Evolutionary conservation across 2,888 invertebrate species (phyloP).

Genomic region (Trichopria drosophilae): DNA sequence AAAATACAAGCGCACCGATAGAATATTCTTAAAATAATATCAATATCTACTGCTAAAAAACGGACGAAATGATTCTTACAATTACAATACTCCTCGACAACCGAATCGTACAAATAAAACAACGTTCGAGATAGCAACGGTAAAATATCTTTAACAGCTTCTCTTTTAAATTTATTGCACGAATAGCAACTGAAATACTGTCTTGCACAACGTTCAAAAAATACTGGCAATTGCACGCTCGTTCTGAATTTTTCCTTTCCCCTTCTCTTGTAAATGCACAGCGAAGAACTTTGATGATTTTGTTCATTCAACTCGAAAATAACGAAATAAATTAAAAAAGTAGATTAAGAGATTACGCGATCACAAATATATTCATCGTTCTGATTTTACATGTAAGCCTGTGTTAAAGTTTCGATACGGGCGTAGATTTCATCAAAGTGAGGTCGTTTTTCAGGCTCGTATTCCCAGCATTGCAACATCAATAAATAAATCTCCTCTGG

Average conservation of each 20-base stretch:
- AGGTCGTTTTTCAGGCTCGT: constrained; percentile 86
- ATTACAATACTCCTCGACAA: constrained; percentile 30
- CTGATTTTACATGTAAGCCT: constrained; percentile 46
- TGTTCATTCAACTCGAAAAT: too few relatives aligned
- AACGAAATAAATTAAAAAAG: too few relatives aligned
- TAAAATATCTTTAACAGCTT: constrained; percentile 19
- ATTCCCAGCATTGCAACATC: constrained; percentile 93
- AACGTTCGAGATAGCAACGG: too few relatives aligned
- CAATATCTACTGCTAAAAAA: too few relatives aligned
- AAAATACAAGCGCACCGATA: constrained; percentile 28
- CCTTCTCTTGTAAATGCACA: too few relatives aligned
- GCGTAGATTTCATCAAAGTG: constrained; percentile 88
- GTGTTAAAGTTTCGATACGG: constrained; percentile 70
- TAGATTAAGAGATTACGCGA: too few relatives aligned
- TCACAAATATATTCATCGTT: too few relatives aligned
- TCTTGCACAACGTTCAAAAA: constrained; percentile 19
- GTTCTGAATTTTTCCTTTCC: too few relatives aligned
- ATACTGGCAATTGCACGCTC: constrained; percentile 20
- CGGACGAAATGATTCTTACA: constrained; percentile 27
- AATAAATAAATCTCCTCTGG: constrained; percentile 87
- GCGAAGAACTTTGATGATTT: too few relatives aligned
- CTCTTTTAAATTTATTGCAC: constrained; percentile 25
- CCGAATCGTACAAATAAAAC: constrained; percentile 19
- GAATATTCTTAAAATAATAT: constrained; percentile 29
- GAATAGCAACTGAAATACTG: constrained; percentile 27